These are phyloP conservation scores for Malthinus seriepunctatus DNA, from an alignment of 2,888 invertebrate genomes.

Conservation along the genomic window DNA sequence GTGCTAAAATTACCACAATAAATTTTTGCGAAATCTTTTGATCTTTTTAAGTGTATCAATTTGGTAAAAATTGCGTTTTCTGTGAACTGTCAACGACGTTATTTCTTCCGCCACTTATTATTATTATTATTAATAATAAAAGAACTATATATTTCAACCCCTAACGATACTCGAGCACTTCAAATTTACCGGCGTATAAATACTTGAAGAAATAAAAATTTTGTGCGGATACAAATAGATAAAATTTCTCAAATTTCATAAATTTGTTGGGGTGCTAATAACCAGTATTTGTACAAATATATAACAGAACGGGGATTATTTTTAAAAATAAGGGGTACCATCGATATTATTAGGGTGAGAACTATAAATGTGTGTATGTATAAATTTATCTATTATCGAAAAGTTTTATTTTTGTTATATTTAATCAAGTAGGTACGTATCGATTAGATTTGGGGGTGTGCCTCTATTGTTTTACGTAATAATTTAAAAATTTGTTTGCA, in stretches of 20 bases:
- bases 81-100: background rate
- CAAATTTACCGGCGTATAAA: conserved; percentile 5
- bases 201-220: conserved; percentile 22
- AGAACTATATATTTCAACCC: too few relatives aligned
- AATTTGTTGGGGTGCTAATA: conserved; percentile 38
- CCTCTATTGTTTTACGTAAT: background rate
- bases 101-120: conserved; percentile 19
- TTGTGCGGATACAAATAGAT: conserved; percentile 12
- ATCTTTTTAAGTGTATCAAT: conserved; percentile 11
- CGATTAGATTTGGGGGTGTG: background rate
- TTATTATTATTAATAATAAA: too few relatives aligned
- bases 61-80: conserved; percentile 8
- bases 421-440: background rate
- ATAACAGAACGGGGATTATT: conserved; percentile 38
- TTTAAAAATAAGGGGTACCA: conserved; percentile 44
- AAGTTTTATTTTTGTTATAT: conserved; percentile 3
- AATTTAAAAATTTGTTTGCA: background rate
- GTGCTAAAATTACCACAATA: too few relatives aligned
- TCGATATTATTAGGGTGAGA: conserved; percentile 29
- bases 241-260: conserved; percentile 27
- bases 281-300: conserved; percentile 42
- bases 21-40: conserved; percentile 3
- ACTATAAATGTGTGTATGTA: conserved; percentile 9
- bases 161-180: background rate
- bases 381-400: conserved; percentile 1